These are phyloP conservation scores for Remorina albescens DNA, from an alignment of 2,797 vertebrate species.

Conservation along the genomic window DNA sequence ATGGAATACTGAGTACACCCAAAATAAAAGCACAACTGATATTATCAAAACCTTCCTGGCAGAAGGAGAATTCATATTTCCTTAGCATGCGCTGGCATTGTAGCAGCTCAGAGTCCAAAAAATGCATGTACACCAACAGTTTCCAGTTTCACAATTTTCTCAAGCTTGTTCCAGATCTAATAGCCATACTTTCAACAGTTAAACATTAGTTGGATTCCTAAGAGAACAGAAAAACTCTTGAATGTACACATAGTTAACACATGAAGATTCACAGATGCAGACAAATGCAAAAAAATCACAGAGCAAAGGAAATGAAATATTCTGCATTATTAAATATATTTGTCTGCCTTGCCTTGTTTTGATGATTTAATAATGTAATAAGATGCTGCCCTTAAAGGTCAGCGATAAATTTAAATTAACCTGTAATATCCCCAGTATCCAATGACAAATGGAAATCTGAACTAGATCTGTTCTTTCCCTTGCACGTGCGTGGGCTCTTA, in stretches of 20 bases:
- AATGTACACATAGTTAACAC: not conserved
- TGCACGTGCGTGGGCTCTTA: no score
- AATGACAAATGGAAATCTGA: not conserved
- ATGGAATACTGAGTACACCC: constrained; percentile 90
- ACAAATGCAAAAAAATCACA: no score
- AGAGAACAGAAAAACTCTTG: not conserved
- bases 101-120: not conserved
- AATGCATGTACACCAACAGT: not conserved
- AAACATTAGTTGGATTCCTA: not conserved
- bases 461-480: no score
- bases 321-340: not conserved
- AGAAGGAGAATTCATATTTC: not conserved
- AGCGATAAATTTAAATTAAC: not conserved
- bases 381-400: not conserved
- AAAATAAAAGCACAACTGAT: not conserved
- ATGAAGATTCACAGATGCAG: not conserved
- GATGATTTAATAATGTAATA: not conserved
- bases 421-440: not conserved
- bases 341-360: not conserved
- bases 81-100: not conserved
- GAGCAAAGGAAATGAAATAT: not conserved
- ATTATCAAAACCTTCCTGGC: not conserved
- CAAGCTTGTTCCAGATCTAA: not conserved
- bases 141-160: not conserved
- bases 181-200: not conserved